phyloP scores from a whole-genome alignment of 1,140 invertebrate species.

The Carposina sasakii region DNA sequence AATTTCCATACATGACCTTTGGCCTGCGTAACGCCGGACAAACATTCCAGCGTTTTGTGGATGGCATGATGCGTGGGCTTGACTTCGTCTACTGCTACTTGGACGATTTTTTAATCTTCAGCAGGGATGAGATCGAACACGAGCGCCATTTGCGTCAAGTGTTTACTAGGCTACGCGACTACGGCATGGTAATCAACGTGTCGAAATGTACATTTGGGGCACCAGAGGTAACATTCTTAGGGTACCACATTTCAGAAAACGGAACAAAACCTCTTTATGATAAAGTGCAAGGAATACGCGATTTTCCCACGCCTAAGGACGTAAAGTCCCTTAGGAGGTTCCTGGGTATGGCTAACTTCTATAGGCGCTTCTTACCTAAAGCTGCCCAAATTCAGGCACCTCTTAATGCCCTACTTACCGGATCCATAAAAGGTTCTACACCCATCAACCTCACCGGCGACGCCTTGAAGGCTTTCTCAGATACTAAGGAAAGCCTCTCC shows the following conservation, averaged over 20 bases:
- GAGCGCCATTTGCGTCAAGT: slow-evolving; percentile 8
- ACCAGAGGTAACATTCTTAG: slow-evolving; percentile 2
- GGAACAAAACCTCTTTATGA: slow-evolving; percentile 2
- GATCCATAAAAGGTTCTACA: slow-evolving; percentile 2
- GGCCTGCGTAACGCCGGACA: slow-evolving; percentile 28
- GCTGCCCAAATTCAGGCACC: slow-evolving; percentile 12
- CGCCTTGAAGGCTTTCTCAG: too few relatives aligned
- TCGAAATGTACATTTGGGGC: slow-evolving; percentile 9
- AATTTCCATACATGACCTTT: not conserved
- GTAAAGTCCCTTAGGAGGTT: slow-evolving; percentile 4
- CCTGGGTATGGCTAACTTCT: slow-evolving; percentile 9
- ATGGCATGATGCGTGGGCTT: slow-evolving; percentile 42
- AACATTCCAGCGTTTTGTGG: slow-evolving; percentile 45
- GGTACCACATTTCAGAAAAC: not conserved
- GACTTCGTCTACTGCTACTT: slow-evolving; percentile 20
- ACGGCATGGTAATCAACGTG: slow-evolving; percentile 2
- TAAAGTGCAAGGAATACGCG: not conserved
- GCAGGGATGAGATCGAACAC: slow-evolving; percentile 2
- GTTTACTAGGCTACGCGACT: slow-evolving; percentile 4
- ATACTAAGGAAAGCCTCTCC: too few relatives aligned
- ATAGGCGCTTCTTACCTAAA: slow-evolving; percentile 5
- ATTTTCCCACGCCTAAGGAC: slow-evolving; percentile 5
- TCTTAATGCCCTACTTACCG: not conserved
- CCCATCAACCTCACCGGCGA: too few relatives aligned
- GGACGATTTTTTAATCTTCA: slow-evolving; percentile 14